Evolutionary conservation across 2,113 vertebrate species (phyloP), one percentile per base, ranked within the genome.

Genomic region (Chaetodon trifascialis): DNA sequence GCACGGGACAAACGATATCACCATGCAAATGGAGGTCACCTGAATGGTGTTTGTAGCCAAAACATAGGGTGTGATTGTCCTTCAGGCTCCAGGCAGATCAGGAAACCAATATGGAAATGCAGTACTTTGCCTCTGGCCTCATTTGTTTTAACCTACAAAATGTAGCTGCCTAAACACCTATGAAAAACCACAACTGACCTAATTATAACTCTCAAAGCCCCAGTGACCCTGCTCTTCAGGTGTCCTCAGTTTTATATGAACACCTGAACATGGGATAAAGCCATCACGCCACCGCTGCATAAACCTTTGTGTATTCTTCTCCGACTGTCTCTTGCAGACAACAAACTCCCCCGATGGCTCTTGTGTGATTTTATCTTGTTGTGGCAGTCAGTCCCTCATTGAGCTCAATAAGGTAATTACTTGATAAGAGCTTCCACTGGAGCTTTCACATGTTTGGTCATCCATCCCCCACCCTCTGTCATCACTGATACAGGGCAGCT

Each of bases 61-160:
- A 89, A 82, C 86, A 76, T 62, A 65, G 59, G 84, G 83, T 63
- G 74, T 15, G 71, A 86, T 63, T 80, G 70, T 40, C 78, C 80
- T 85, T 73, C 81, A 82, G 75, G 79, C 66, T 63, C 23, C 34
- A 6, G 63, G 80, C 23, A 67, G 55, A 76, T 74, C 86, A 89
- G 91, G 90, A 92, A 92, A 84, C 83, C 92, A 90, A 91, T 83
- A 94, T 92, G 91, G 79, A 94, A 94, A 94, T 91, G 73, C 6
- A 3, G 2, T 46, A 5, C 62, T 92, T 91, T 92, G 84, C 87
- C 83, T 90, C 38, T 2, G 30, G 80, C 74, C 82, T 86, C 38
- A 88, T 93, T 93, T 94, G 88, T 84, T 85, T 89, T 2, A 65
- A 51, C 70, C 30, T 63, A 34, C 62, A 49, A 84, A 72, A 82